Evolutionary conservation across 2,888 invertebrate genomes (phyloP), one percentile per base, ranked within the genome.

Genomic region (Xanthia togata): DNA sequence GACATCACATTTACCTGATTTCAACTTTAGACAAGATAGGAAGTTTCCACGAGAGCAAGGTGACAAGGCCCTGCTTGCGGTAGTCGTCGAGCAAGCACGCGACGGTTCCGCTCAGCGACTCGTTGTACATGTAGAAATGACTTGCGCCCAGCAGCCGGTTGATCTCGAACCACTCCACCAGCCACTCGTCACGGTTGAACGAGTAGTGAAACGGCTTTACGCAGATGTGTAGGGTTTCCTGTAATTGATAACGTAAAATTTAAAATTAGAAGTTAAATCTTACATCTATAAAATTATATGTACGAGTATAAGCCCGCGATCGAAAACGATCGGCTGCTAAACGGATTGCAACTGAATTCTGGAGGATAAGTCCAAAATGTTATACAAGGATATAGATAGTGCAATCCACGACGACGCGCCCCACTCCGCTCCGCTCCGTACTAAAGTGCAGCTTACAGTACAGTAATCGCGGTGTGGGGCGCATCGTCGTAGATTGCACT

Each of bases 111-210:
- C 99, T 98, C 64, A 99, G 96, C 0, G 99, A 98, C 92, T 98
- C 98, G 93, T 99, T 99, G 96, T 99, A 99, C 95, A 99, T 98
- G 72, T 98, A 98, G 94, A 99, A 98, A 93, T 99, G 98, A 70
- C 97, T 97, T 59, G 98, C 98, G 0, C 99, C 99, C 85, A 99
- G 96, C 60, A 99, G 94, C 14, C 97, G 97, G 94, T 99, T 98
- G 88, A 99, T 96, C 94, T 99, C 99, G 89, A 99, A 97, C 97
- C 99, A 99, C 95, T 99, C 99, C 88, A 99, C 95, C 84, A 99
- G 96, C 97, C 98, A 98, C 76, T 98, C 96, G 8, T 98, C 98
- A 87, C 98, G 97, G 91, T 98, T 98, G 93, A 99, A 99, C 87
- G 98, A 97, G 93, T 98, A 99, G 94, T 99, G 99, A 83, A 99